These are phyloP conservation scores for Ypsolopha scabrella DNA, from an alignment of 2,888 invertebrate genomes.

Conservation along the genomic window DNA sequence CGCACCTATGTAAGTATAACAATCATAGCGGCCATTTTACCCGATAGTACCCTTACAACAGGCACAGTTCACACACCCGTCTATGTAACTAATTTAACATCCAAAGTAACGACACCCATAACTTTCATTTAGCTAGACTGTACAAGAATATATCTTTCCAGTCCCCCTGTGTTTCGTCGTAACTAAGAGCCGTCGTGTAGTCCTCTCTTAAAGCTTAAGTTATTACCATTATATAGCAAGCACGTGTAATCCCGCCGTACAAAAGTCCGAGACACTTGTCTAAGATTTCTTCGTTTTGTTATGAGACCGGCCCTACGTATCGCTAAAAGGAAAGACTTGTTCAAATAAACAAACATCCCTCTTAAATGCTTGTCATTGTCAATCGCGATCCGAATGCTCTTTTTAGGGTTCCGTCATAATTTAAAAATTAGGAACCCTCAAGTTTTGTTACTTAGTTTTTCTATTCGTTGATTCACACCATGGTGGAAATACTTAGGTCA, in stretches of 20 bases:
- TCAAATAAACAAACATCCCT: slow-evolving; percentile 60
- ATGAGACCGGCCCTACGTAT: slow-evolving; percentile 26
- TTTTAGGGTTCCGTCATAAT: slow-evolving; percentile 36
- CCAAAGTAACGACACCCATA: slow-evolving; percentile 2
- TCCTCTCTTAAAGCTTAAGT: slow-evolving; percentile 35
- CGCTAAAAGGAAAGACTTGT: slow-evolving; percentile 68
- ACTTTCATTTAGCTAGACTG: slow-evolving; percentile 6
- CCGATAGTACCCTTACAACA: neutral
- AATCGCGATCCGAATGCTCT: slow-evolving; percentile 52
- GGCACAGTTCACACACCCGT: neutral
- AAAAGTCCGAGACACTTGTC: slow-evolving; percentile 47
- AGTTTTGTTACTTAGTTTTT: too few relatives aligned
- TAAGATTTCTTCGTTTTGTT: slow-evolving; percentile 58
- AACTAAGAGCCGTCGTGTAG: slow-evolving; percentile 27
- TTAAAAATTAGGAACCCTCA: too few relatives aligned
- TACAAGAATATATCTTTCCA: slow-evolving; percentile 33
- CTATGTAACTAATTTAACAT: slow-evolving; percentile 1
- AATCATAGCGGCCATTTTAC: neutral
- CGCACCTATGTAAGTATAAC: neutral
- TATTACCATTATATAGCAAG: slow-evolving; percentile 52
- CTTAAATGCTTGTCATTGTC: slow-evolving; percentile 68
- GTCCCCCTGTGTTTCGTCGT: slow-evolving; percentile 44
- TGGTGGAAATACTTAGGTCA: too few relatives aligned
- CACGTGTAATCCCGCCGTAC: slow-evolving; percentile 21
- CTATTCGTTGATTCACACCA: too few relatives aligned